phyloP scores from a whole-genome alignment of 2,113 vertebrate species.

The Poecilia latipinna region DNA sequence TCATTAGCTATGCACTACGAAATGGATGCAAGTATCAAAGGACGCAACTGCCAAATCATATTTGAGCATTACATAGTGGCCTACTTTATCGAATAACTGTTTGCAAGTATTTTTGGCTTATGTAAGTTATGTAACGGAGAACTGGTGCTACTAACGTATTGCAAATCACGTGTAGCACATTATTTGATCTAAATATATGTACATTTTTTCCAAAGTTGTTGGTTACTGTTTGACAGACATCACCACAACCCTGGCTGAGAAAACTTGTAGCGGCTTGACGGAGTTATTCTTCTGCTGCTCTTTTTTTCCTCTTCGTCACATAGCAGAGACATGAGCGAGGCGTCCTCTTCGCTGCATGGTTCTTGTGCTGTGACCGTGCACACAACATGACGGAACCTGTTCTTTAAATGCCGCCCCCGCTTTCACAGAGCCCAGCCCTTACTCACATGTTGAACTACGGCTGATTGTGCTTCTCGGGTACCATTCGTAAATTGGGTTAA shows the following conservation, averaged over 20 bases:
- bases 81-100: neutral
- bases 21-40: neutral
- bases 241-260: neutral
- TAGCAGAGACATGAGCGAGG: neutral
- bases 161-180: too few relatives aligned
- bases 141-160: too few relatives aligned
- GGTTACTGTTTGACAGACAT: neutral
- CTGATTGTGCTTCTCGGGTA: neutral
- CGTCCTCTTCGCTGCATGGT: neutral
- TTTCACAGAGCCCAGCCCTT: slow-evolving; percentile 26
- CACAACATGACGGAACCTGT: slow-evolving; percentile 55
- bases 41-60: neutral
- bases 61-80: neutral
- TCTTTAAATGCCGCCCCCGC: slow-evolving; percentile 22
- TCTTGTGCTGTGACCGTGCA: slow-evolving; percentile 12
- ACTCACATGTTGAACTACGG: slow-evolving; percentile 4
- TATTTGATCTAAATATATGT: neutral
- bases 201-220: neutral
- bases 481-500: slow-evolving; percentile 42
- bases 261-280: slow-evolving; percentile 14
- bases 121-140: too few relatives aligned
- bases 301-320: neutral
- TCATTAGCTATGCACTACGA: neutral
- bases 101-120: neutral
- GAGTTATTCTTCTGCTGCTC: neutral